Evolutionary conservation across 2,797 vertebrate genomes (phyloP), one percentile per base, ranked within the genome.

Genomic region (Sebastolobus altivelis): DNA sequence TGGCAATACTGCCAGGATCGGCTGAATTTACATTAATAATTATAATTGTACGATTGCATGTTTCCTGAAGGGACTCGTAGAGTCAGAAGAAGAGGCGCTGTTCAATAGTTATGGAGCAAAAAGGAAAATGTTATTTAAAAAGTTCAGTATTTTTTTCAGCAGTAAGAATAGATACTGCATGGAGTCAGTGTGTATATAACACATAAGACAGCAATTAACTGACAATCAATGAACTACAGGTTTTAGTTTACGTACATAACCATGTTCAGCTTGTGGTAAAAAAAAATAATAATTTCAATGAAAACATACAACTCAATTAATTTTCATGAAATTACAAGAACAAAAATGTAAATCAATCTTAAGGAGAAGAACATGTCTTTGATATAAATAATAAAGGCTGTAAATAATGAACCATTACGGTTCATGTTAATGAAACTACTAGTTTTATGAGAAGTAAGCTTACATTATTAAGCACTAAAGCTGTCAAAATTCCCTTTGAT

Each of bases 401-500:
- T 72, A 73, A 82, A 80, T 65, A 66, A 66, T 63, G 58, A 77
- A 60, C 16, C 6, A 49, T 62, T 55, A 54, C 8, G 4, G 12
- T 67, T 77, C 22, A 58, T 67, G 29, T 54, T 79, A 65, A 76
- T 83, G 56, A 80, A 88, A 84, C 69, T 54, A 72, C 65, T 22
- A 52, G 79, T 67, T 62, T 37, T 43, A 56, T 43, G 25, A 78
- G 66, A 72, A 70, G 71, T 62, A 54, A 62, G 59, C 9, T 22
- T 83, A 68, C 52, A 83, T 85, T 83, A 85, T 81, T 87, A 37
- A 89, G 12, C 33, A 77, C 13, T 35, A 31, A 62, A 79, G 68
- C 22, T 77, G 75, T 69, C 46, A 67, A 85, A 79, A 80, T 85
- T 82, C 76, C 52, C 65, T 79, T 87, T 79, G 69, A 83, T 72